Conservation (phyloP, 2,888 invertebrate species). For the Linhomoeus sp. region DNA sequence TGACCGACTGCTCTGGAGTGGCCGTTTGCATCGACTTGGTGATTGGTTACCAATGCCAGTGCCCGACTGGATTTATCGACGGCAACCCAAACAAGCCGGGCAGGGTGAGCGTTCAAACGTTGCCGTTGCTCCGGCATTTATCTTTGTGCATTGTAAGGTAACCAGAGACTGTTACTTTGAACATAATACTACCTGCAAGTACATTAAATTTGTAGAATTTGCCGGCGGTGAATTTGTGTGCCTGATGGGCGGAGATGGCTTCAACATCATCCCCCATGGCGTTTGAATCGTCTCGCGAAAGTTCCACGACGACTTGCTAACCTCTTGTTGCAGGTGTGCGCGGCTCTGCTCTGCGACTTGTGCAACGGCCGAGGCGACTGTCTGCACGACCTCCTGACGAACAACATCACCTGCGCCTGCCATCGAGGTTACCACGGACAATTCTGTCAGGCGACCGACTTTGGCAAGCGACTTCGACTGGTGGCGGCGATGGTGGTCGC, state of each 20-base stretch:
- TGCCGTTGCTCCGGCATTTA: no score
- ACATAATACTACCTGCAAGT: no score
- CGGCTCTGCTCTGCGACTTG: conserved; percentile 7
- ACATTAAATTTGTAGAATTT: no score
- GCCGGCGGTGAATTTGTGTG: no score
- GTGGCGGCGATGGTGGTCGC: conserved; percentile 19
- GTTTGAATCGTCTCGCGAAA: no score
- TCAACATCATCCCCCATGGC: no score
- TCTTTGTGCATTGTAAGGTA: no score
- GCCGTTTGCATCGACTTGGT: conserved; percentile 22
- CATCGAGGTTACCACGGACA: conserved; percentile 16
- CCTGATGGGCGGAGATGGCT: no score
- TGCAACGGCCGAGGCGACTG: conserved; percentile 25
- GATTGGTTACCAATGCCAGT: conserved; percentile 22
- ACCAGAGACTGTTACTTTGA: no score
- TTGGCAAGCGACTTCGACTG: conserved; percentile 14
- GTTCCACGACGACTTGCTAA: no score
- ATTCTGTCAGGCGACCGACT: conserved; percentile 14
- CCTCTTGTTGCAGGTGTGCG: no score
- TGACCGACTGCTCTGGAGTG: conserved; percentile 25
- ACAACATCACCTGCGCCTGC: conserved; percentile 20
- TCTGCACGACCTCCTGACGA: conserved; percentile 14
- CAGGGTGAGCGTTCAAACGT: no score
- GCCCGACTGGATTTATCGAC: conserved; percentile 22
- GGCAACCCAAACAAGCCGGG: conserved; percentile 15